Base-by-base conservation (phyloP, 1,140 invertebrate genomes). In the Vanessa atalanta region DNA sequence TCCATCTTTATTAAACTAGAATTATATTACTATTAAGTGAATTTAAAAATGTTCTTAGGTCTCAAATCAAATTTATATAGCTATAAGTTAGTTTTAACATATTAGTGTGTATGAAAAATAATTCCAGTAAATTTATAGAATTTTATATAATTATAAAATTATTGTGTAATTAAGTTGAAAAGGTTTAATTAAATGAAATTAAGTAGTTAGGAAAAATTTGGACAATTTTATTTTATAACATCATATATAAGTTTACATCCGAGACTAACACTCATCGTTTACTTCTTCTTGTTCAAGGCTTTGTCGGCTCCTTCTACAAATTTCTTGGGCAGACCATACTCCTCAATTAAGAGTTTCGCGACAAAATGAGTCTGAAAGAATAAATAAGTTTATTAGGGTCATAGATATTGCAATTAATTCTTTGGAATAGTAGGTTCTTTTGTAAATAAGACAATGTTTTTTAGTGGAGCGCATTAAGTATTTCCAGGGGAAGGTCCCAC, bases 251-350 rank as follows among this genome's bases (percentile, higher is more conserved):
- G 14, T 3, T 26, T 8, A 26, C 15, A 6, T 16, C n/a, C 12
- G 16, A 48, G 57, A 61, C 12, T 61, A n/a, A 47, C n/a, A 16
- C 47, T 13, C 51, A 67, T 81, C 78, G 88, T 75, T 61, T 61
- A 61, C 26, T 93, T 93, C 79, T 93, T 93, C 83, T 93, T 93
- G 68, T 90, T 92, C 43, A 93, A 82, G 23, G 88, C 87, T 68
- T 93, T 93, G 78, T 93, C 93, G 8, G 92, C 93, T 47, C 93
- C 91, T 57, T 93, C 92, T n/a, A 93, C 78, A 77, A 85, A 93
- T 73, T 93, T 93, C 80, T 93, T 93, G 26, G 93, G 93, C 20
- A 93, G 74, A 20, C 88, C 88, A 85, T 93, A 93, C 68, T 90
- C 90, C 73, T 93, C 92, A 47, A 92, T 88, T n/a, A 93, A 84